Evolutionary conservation across 2,113 vertebrate genomes (phyloP), one percentile per base, ranked within the genome.

Genomic region (Tragelaphus strepsiceros): DNA sequence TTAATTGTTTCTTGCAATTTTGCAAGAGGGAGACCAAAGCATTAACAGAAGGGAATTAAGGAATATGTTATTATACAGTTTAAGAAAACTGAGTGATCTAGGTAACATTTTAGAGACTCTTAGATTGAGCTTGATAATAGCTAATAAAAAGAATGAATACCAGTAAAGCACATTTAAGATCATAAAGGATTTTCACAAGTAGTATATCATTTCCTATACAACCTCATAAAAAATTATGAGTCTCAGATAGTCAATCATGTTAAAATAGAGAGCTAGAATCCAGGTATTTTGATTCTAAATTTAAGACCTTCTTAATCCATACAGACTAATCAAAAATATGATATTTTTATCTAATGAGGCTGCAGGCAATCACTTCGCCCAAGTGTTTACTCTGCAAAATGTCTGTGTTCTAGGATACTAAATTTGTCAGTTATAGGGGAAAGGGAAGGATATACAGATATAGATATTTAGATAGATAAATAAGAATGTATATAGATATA

Each of bases 1-100:
- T 99, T 99, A 99, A 99, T 98, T 98, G 97, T 99, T 99, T 99
- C 98, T 98, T 98, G 98, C 96, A 94, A 97, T 97, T 94, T 86
- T 98, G 61, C 84, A 95, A 98, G 96, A 98, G 3, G 90, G 92
- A 97, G 43, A 54, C 88, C 53, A 95, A 98, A 95, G 90, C 97
- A 98, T 82, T 97, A 86, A 91, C 26, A 91, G 82, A 94, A 90
- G 35, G 19, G 49, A 86, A 94, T 64, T 89, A 53, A 94, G 81
- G 54, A 94, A 97, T 97, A 30, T 90, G 12, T 49, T 67, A 90
- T 94, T 58, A 54, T 5, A 86, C 30, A 92, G 14, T 88, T 97
- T 97, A 96, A 98, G 96, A 96, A 95, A 88, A 51, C 39, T 84
- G 96, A 62, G 74, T 90, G 10, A 59, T 82, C 94, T 78, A 98